A percentile compares a stretch with the other conserved stretches of the same genome.
These are phyloP conservation scores for Panorpa germanica DNA, from an alignment of 2,888 invertebrate species.

Conservation along the genomic window DNA sequence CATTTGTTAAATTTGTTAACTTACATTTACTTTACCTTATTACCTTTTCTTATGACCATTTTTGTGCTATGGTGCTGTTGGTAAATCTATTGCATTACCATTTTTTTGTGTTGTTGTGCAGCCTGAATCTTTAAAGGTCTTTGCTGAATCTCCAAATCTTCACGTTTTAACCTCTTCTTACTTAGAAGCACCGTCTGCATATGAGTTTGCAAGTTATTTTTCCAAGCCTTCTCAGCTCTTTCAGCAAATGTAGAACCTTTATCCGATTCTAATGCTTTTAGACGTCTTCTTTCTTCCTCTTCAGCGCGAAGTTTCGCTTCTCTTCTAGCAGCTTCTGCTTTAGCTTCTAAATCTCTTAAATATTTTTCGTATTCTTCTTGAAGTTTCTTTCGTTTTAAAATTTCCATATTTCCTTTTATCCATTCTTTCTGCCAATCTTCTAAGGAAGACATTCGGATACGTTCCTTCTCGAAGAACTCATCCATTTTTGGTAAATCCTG, in stretches of 20 bases:
- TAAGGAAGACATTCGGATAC: constrained; percentile 30
- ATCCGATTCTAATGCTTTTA: constrained; percentile 16
- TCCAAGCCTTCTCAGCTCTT: constrained; percentile 11
- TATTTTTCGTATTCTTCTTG: constrained; percentile 20
- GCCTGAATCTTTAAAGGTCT: constrained; percentile 38
- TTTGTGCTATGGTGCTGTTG: too few species aligned
- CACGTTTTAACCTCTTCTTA: constrained; percentile 39
- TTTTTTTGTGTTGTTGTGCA: constrained; percentile 34
- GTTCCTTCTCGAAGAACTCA: constrained; percentile 30
- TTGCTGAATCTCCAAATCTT: constrained; percentile 36
- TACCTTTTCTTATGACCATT: too few species aligned
- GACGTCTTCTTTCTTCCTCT: constrained; percentile 22
- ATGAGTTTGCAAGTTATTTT: constrained; percentile 7
- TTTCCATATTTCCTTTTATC: constrained; percentile 16
- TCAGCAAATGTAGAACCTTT: constrained; percentile 11
- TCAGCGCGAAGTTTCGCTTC: constrained; percentile 17
- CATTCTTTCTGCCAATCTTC: constrained; percentile 41
- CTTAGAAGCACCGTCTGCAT: constrained; percentile 19
- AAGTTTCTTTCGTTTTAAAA: constrained; percentile 14
- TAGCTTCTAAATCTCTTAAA: constrained; percentile 27
- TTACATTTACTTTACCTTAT: too few species aligned
- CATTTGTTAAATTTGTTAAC: too few species aligned
- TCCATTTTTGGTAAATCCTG: constrained; percentile 18
- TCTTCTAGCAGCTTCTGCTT: constrained; percentile 27
- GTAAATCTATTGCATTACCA: too few species aligned